phyloP scores from a whole-genome alignment of 2,888 invertebrate species.

The Euclidia mi region DNA sequence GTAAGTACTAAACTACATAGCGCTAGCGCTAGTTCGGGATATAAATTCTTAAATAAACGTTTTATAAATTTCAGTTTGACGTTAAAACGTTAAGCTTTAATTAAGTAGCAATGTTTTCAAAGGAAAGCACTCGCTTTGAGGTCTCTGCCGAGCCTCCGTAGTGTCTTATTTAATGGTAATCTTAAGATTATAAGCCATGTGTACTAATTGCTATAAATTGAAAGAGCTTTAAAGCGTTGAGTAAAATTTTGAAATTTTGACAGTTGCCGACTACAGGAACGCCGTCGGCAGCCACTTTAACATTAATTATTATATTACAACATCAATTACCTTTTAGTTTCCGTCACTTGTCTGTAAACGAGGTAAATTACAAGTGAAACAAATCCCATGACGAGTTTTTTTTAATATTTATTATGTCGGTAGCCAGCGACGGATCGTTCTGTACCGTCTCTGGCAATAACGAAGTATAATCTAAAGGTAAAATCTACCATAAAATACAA shows the following conservation, averaged over 20 bases:
- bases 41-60: slow-evolving; percentile 58
- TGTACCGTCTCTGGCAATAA: too few relatives aligned
- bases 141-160: slow-evolving; percentile 66
- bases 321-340: too few relatives aligned
- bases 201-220: slow-evolving; percentile 81
- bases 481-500: too few relatives aligned
- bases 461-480: too few relatives aligned
- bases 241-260: slow-evolving; percentile 36
- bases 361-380: too few relatives aligned
- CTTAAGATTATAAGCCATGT: slow-evolving; percentile 85
- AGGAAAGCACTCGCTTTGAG: slow-evolving; percentile 82
- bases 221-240: slow-evolving; percentile 64
- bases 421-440: too few relatives aligned
- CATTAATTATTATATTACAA: too few relatives aligned
- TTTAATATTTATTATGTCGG: too few relatives aligned
- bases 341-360: too few relatives aligned
- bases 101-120: slow-evolving; percentile 81
- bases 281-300: neutral
- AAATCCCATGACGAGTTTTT: too few relatives aligned
- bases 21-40: slow-evolving; percentile 31
- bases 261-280: neutral
- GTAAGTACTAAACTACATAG: slow-evolving; percentile 27
- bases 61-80: slow-evolving; percentile 52
- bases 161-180: slow-evolving; percentile 86
- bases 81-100: slow-evolving; percentile 64